Evolutionary conservation across 2,888 invertebrate genomes (phyloP), one percentile per base, ranked within the genome.

Genomic region (Resseliella maxima): DNA sequence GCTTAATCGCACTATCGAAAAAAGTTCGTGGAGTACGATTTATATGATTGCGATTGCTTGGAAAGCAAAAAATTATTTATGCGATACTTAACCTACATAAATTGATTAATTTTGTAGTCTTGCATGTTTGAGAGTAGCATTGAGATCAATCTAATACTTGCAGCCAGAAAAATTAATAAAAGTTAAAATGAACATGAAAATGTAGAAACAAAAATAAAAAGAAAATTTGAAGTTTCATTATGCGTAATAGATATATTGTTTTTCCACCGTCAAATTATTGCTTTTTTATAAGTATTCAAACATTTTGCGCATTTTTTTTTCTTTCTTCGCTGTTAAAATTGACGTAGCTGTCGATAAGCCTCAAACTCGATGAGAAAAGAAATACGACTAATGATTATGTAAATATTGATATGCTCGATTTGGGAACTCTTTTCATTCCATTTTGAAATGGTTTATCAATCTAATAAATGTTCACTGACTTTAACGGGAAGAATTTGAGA

Each of bases 51-150:
- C 15, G 72, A 72, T 72, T 15, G 5, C 31, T 72, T 31, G 72
- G 72, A 35, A 72, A 35, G 72, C 31, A 72, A 72, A 72, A 72
- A 72, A 72, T 72, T 31, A 72, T 72, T 72, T 72, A 72, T 72
- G 72, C 72, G 72, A 72, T 72, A 72, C n/a, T 72, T 72, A 72
- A 72, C 72, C 72, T 72, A 72, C 72, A 72, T 72, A 72, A 72
- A 72, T 72, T 72, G 31, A 35, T 35, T 72, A 0, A 72, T 12
- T 72, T 35, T 15, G n/a, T 72, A 72, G 18, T 72, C 31, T 72
- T 35, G 72, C 72, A 72, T 72, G 72, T 35, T 59, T 6, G 59
- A 8, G 59, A 72, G 72, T 15, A 59, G 31, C 72, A 31, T 35
- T 15, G 2, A 18, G 10, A 18, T 12, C 12, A 50, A 50, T 50